A percentile compares a stretch with the other conserved stretches of the same genome.
Conservation (phyloP, 2,113 vertebrate genomes). For the Pardalotus punctatus region DNA sequence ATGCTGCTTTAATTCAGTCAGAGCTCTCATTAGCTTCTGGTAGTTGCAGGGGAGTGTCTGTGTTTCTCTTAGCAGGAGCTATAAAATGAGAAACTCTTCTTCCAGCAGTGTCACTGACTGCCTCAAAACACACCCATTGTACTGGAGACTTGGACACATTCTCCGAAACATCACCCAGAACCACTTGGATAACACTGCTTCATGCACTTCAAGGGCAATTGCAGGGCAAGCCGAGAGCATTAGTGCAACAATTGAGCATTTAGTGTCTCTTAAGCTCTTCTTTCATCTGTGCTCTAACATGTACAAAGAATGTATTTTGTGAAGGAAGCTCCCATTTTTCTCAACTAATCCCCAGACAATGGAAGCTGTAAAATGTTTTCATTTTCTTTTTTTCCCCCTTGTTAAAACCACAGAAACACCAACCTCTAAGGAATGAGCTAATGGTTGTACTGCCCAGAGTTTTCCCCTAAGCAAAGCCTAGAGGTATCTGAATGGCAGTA, state of each 20-base stretch:
- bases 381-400: slow-evolving; percentile 41
- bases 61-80: not conserved
- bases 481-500: slow-evolving; percentile 43
- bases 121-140: not conserved
- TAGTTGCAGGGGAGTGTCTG: not conserved
- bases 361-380: slow-evolving; percentile 40
- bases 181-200: not conserved
- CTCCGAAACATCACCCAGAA: not conserved
- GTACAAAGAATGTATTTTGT: slow-evolving; percentile 17
- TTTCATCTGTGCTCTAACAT: not conserved
- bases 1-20: not conserved
- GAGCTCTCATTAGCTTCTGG: not conserved
- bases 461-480: slow-evolving; percentile 44
- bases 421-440: slow-evolving; percentile 32
- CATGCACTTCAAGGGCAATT: not conserved
- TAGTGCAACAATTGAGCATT: not conserved
- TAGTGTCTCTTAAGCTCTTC: not conserved
- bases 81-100: not conserved
- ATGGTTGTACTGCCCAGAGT: slow-evolving; percentile 39
- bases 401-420: slow-evolving; percentile 55
- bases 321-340: slow-evolving; percentile 21
- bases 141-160: not conserved
- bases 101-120: not conserved
- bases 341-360: not conserved
- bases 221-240: not conserved